Evolutionary conservation across 2,113 vertebrate species (phyloP), one percentile per base, ranked within the genome.

Genomic region (Crotalus helleri): DNA sequence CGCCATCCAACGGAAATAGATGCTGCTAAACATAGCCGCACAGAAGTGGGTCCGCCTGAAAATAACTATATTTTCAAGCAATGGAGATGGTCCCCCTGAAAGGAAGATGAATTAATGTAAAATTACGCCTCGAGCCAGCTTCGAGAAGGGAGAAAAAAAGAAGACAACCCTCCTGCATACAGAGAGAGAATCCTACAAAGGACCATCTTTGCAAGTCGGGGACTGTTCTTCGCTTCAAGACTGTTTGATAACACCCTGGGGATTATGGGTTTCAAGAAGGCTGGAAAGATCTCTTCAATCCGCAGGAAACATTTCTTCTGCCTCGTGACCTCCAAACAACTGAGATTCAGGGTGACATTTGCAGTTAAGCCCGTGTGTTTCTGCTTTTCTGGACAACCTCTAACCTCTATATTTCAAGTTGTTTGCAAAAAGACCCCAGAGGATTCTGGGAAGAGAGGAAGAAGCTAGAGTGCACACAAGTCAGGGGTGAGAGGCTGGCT

Each of bases 1-100:
- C 1, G 90, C 94, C 26, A 51, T 64, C 13, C 91, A 89, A 96
- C 96, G 88, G 94, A 96, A 97, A 97, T 95, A 96, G 96, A 96
- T 96, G 94, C 93, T 95, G 95, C 97, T 97, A 97, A 97, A 97
- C 97, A 97, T 97, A 97, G 94, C 93, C 96, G 95, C 95, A 94
- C 95, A 95, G 96, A 96, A 97, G 96, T 93, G 96, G 96, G 95
- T 94, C 96, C 95, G 96, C 95, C 96, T 97, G 97, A 95, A 97
- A 97, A 97, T 97, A 97, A 95, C 95, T 95, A 94, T 96, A 97
- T 93, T 97, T 96, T 96, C 95, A 96, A 93, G 57, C 96, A 96
- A 93, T 93, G 94, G 95, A 94, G 95, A 95, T 95, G 96, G 96
- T 92, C 95, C 96, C 96, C 96, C 94, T 96, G 96, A 97, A 97